phyloP scores from a whole-genome alignment of 2,888 invertebrate genomes.

The Drosophila paramelanica region DNA sequence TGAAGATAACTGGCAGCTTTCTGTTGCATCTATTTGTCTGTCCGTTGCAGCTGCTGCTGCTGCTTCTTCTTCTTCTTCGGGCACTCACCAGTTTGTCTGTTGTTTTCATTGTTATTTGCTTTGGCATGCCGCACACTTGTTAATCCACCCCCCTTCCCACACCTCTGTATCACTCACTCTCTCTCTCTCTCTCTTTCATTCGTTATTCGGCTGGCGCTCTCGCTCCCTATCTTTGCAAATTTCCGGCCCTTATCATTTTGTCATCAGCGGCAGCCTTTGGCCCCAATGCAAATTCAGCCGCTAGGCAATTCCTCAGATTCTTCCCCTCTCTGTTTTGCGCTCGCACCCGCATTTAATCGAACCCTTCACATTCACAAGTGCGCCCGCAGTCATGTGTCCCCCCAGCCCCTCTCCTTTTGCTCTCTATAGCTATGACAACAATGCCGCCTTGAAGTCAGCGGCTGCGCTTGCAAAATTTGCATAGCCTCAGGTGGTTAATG shows the following conservation, averaged over 20 bases:
- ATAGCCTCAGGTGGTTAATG: slow-evolving; percentile 66
- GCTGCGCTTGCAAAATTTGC: slow-evolving; percentile 46
- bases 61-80: background rate
- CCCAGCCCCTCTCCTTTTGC: background rate
- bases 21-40: slow-evolving; percentile 39
- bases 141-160: background rate
- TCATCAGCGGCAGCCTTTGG: slow-evolving; percentile 54
- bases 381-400: slow-evolving; percentile 49
- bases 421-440: slow-evolving; percentile 48
- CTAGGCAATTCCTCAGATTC: slow-evolving; percentile 33
- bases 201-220: background rate
- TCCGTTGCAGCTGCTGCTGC: background rate
- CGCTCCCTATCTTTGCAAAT: slow-evolving; percentile 26
- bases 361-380: slow-evolving; percentile 61
- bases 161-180: background rate
- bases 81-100: slow-evolving; percentile 25
- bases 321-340: background rate
- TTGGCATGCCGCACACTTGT: slow-evolving; percentile 31
- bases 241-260: slow-evolving; percentile 59
- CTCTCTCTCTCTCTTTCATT: background rate
- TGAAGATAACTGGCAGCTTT: slow-evolving; percentile 20
- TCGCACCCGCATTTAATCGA: slow-evolving; percentile 50
- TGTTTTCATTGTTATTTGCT: slow-evolving; percentile 44
- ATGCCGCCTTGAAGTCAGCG: slow-evolving; percentile 60
- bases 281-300: slow-evolving; percentile 59